Conservation (phyloP, 2,888 invertebrate species). For the Meteorus cinctellus region DNA sequence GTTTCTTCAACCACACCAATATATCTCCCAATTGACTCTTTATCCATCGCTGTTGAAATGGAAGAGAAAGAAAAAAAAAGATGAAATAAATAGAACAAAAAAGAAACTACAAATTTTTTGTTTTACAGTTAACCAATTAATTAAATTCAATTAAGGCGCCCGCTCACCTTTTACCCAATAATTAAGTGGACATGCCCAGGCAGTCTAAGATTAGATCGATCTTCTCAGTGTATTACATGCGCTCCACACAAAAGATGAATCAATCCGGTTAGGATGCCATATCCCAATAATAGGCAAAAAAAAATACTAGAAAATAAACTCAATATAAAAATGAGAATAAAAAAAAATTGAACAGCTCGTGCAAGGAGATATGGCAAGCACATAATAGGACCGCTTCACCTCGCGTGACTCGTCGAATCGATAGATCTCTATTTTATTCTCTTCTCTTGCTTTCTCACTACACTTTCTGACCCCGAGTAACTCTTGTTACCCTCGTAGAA, state of each 20-base stretch:
- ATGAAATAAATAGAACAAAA: background rate
- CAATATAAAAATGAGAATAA: background rate
- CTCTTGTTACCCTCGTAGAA: background rate
- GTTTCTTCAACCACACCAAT: too few species aligned
- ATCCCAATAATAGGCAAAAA: slow-evolving; percentile 20
- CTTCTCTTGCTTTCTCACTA: background rate
- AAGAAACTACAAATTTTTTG: background rate
- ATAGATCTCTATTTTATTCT: slow-evolving; percentile 34
- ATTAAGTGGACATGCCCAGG: slow-evolving; percentile 8
- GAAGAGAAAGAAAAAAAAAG: background rate
- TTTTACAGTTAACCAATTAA: slow-evolving; percentile 18
- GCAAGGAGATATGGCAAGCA: slow-evolving; percentile 34
- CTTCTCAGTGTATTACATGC: background rate
- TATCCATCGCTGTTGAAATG: background rate
- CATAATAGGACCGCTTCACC: slow-evolving; percentile 40
- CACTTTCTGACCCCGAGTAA: background rate
- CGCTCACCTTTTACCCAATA: slow-evolving; percentile 14
- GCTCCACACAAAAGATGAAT: slow-evolving; percentile 41
- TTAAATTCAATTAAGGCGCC: slow-evolving; percentile 18
- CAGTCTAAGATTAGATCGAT: background rate
- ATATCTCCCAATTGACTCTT: background rate
- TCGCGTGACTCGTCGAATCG: slow-evolving; percentile 47
- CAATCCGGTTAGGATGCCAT: slow-evolving; percentile 29
- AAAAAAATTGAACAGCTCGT: slow-evolving; percentile 38
- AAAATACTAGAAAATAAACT: slow-evolving; percentile 6